phyloP scores from a whole-genome alignment of 37 sponge, comb jelly and placozoan genomes.

The Spongia lamella region DNA sequence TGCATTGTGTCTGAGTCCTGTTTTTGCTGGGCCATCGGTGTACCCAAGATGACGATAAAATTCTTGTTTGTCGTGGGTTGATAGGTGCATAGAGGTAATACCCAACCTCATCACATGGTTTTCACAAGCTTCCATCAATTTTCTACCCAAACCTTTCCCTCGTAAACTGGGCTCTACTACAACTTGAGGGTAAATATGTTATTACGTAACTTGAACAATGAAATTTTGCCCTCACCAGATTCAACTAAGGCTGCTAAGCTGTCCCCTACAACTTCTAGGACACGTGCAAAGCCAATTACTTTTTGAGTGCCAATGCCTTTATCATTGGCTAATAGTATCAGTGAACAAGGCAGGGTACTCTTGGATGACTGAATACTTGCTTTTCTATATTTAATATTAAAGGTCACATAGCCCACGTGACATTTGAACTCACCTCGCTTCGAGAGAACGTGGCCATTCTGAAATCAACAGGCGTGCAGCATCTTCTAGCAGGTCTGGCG shows the following conservation, averaged over 20 bases:
- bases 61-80: slow-evolving; percentile 61
- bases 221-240: slow-evolving; percentile 14
- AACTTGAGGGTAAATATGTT: slow-evolving; percentile 7
- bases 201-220: no score
- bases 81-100: slow-evolving; percentile 44
- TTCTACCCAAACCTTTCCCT: slow-evolving; percentile 52
- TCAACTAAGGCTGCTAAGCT: slow-evolving; percentile 41
- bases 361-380: slow-evolving; percentile 5
- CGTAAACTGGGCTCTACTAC: slow-evolving; percentile 32
- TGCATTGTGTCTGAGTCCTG: slow-evolving; percentile 15
- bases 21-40: slow-evolving; percentile 28
- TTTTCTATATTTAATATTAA: background rate
- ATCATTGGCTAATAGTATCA: slow-evolving; percentile 20
- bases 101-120: slow-evolving; percentile 34
- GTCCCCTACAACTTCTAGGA: slow-evolving; percentile 37
- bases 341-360: slow-evolving; percentile 52
- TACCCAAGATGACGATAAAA: slow-evolving; percentile 70
- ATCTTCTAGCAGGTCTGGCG: slow-evolving; percentile 32
- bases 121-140: slow-evolving; percentile 59
- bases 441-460: slow-evolving; percentile 56
- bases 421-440: slow-evolving; percentile 32
- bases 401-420: no score
- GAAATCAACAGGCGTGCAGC: slow-evolving; percentile 43
- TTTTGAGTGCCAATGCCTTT: background rate
- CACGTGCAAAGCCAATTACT: slow-evolving; percentile 57